Evolutionary conservation across 2,888 invertebrate genomes (phyloP), one percentile per base, ranked within the genome.

Genomic region (Deroplatys truncata): DNA sequence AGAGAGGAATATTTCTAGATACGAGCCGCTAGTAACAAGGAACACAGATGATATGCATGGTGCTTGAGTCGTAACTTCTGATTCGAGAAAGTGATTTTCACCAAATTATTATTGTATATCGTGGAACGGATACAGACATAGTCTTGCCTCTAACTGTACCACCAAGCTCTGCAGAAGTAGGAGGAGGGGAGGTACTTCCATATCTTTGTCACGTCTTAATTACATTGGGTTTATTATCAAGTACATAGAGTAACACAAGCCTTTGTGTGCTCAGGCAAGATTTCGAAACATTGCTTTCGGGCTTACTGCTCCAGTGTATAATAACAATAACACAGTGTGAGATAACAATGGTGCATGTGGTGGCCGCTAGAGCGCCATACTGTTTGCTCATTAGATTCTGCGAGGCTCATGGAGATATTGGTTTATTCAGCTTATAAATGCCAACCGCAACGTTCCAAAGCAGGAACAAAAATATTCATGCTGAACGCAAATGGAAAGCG

Each of bases 151-250:
- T 87, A 83, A 87, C 87, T 87, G 87, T 87, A 87, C 87, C 83
- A 87, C n/a, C 35, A 87, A 87, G 87, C 87, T 87, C 25, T 72
- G 25, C 20, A 72, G 20, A 20, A 72, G 56, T 25, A 13, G 82
- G 28, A 28, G 83, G 25, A 43, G 82, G 82, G 72, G 20, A 87
- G 28, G 31, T 35, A 87, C 83, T 83, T 87, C 83, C 87, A 87
- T 87, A 87, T 87, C 87, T 87, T 87, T 87, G 87, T 87, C 87
- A 87, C 87, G 87, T 87, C 87, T 87, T 87, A 87, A 87, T 87
- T 87, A 87, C 31, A 87, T 87, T 87, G 87, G 83, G 87, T 87
- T 87, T 87, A 87, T 87, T 87, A 87, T 87, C 83, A 87, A 87
- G 87, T 87, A 87, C 87, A 87, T 82, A 87, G 87, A 87, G 83